Conservation (phyloP, 2,797 vertebrate species). For the Ctenosaura bakeri region DNA sequence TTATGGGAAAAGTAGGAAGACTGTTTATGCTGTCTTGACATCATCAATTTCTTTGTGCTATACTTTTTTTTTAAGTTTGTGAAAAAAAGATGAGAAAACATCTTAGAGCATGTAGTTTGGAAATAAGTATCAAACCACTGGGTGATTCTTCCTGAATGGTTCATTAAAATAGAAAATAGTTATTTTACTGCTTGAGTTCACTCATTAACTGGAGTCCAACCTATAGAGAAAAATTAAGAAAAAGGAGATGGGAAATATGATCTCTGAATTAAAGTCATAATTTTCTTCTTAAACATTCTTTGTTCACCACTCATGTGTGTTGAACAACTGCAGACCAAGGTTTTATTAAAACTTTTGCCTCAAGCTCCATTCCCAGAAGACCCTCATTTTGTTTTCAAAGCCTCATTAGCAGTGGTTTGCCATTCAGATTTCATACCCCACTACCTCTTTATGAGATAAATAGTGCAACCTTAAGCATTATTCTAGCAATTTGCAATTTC, state of each 20-base stretch:
- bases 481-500: not conserved
- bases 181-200: slow-evolving; percentile 18
- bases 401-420: not conserved
- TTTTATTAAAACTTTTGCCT: not conserved
- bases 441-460: not conserved
- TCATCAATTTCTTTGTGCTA: slow-evolving; percentile 49
- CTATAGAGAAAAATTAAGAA: slow-evolving; percentile 10
- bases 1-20: slow-evolving; percentile 53
- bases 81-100: slow-evolving; percentile 26
- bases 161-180: slow-evolving; percentile 12
- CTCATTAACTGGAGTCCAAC: slow-evolving; percentile 11
- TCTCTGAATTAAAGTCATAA: slow-evolving; percentile 34
- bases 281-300: not conserved
- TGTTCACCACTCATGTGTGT: too few relatives aligned
- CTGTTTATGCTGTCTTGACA: slow-evolving; percentile 43
- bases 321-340: not conserved
- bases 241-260: not conserved
- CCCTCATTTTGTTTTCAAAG: not conserved
- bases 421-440: not conserved
- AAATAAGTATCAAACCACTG: not conserved
- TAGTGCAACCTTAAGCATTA: not conserved
- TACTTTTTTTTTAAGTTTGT: slow-evolving; percentile 36
- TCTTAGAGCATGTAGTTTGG: not conserved
- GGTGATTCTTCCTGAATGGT: slow-evolving; percentile 22
- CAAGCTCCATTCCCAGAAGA: not conserved